Percentiles rank a stretch among this genome's conserved stretches.
Evolutionary conservation across 2,113 vertebrate species (phyloP).

Genomic region (Microcebus griseorufus): DNA sequence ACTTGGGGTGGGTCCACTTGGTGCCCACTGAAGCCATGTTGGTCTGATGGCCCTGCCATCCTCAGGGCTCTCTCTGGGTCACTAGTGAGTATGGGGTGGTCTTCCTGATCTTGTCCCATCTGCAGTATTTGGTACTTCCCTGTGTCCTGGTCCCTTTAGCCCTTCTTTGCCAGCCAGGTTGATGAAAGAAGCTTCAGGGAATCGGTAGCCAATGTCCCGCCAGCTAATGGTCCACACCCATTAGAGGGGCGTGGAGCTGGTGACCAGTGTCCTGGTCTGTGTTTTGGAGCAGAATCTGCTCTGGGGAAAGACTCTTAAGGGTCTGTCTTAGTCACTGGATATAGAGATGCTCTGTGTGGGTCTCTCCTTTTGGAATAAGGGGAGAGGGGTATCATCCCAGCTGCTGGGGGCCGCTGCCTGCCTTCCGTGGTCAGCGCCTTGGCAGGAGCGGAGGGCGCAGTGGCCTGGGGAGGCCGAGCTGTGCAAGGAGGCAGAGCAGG

Average conservation of each 20-base stretch:
- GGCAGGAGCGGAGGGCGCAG: background rate
- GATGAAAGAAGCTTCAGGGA: background rate
- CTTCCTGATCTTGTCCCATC: background rate
- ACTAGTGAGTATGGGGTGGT: rapidly evolving
- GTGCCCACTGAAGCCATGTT: background rate
- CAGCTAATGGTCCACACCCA: background rate
- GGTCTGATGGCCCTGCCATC: background rate
- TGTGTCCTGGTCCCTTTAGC: background rate
- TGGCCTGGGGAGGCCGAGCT: too few species aligned
- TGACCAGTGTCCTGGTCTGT: background rate
- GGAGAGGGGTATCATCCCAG: background rate
- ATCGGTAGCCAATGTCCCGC: background rate
- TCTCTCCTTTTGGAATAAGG: background rate
- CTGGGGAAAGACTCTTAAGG: background rate
- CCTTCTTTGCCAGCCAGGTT: background rate
- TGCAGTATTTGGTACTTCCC: background rate
- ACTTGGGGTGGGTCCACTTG: background rate
- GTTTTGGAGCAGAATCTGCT: background rate
- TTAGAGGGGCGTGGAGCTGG: background rate
- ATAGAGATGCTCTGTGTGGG: background rate
- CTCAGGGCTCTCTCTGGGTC: background rate
- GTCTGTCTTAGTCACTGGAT: background rate
- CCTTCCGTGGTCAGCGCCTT: background rate
- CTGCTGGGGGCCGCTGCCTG: background rate
- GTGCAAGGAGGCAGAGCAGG: background rate